phyloP scores from a whole-genome alignment of 1,140 invertebrate species.

The Oedothorax gibbosus region DNA sequence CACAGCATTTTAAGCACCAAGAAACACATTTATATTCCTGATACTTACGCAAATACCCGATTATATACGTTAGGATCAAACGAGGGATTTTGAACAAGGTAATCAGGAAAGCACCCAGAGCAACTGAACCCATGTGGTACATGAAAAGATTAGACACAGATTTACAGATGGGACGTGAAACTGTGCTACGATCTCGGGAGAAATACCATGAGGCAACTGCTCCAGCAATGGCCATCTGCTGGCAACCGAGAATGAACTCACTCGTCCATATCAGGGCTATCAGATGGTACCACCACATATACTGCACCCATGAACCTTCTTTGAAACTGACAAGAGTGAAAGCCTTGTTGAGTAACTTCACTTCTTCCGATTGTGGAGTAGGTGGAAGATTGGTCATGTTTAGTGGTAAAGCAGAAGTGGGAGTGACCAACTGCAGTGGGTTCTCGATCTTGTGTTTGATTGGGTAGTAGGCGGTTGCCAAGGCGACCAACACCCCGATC shows the following conservation, averaged over 20 bases:
- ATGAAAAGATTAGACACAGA: conserved; percentile 74
- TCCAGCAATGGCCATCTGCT: conserved; percentile 82
- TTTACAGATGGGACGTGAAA: conserved; percentile 74
- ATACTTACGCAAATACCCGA: conserved; percentile 32
- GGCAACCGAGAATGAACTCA: conserved; percentile 82
- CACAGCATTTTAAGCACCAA: conserved; percentile 73
- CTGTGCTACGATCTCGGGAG: conserved; percentile 75
- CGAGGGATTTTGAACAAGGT: conserved; percentile 78
- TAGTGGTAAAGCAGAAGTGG: neutral
- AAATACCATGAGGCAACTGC: conserved; percentile 84
- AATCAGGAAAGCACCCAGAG: conserved; percentile 81
- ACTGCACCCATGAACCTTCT: conserved; percentile 67
- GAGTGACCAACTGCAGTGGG: conserved; percentile 20
- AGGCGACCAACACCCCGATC: conserved; percentile 80
- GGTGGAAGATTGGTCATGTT: neutral
- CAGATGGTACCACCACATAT: conserved; percentile 73
- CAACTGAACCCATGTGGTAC: conserved; percentile 82
- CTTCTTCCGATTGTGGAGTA: neutral
- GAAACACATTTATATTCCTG: conserved; percentile 45
- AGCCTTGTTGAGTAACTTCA: conserved; percentile 28
- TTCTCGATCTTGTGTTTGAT: conserved; percentile 34
- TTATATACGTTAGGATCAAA: conserved; percentile 70
- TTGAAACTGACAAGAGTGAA: conserved; percentile 64
- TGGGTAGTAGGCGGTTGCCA: conserved; percentile 73
- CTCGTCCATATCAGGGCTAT: conserved; percentile 78